Base-by-base conservation (phyloP, 2,113 vertebrate species). In the Micromys minutus region DNA sequence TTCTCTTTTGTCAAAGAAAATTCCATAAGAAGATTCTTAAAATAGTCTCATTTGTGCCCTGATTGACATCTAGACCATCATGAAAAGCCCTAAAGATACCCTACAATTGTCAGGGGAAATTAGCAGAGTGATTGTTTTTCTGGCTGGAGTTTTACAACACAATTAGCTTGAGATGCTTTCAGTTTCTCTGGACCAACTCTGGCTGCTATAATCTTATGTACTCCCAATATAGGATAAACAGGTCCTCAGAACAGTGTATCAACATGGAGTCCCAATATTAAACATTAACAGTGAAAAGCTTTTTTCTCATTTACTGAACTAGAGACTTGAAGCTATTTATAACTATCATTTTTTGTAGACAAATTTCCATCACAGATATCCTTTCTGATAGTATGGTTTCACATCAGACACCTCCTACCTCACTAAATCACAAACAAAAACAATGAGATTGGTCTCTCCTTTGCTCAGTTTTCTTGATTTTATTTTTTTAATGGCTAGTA, bases 241-340 rank as follows among this genome's bases (percentile, higher is more conserved):
- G 2, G 22, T 34, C 45, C 71, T 34, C 34, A 80, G 74, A 92
- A 85, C 45, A 55, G 6, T 63, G 42, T 31, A 65, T 91, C 50
- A 57, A 80, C 34, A 74, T 36, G 4, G 26, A 89, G 45, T 72
- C 34, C 59, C 19, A 84, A 5, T 45, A 52, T 81, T 61, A 86
- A 93, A 76, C 10, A 87, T 6, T 45, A 76, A 31, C 34, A 4
- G 50, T 80, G 17, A 94, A 74, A 57, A 42, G 71, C 31, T 59
- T 69, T 86, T 86, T 96, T 94, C 29, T 95, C 50, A 2, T 31
- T 76, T 76, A 50, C 10, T 94, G 65, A 92, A 36, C 2, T 24
- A 50, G 45, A 79, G 34, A 92, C 1, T 47, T 57, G 24, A 7
- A 72, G 26, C 77, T 67, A 15, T 21, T 57, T 50, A 15, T 2